Base-by-base conservation (phyloP, 2,888 invertebrate species). In the Nemotelus nigrinus region DNA sequence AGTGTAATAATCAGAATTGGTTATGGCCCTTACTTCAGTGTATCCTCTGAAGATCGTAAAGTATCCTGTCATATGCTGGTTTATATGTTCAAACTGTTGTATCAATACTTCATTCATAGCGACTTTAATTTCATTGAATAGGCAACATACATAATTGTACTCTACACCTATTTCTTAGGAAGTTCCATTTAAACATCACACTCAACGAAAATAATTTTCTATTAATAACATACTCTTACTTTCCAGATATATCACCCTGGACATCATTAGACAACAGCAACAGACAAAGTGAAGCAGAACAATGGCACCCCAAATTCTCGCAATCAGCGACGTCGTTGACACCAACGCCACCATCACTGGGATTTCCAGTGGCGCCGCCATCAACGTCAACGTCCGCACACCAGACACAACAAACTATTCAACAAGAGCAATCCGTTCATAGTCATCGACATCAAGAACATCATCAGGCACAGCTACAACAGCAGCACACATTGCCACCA, bases 351-450 rank as follows among this genome's bases (percentile, higher is more conserved):
- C 58, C 78, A 77, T 78, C 77, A 80, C 64, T 78, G 80, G 71
- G 76, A 78, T 79, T 68, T 81, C 79, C 79, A 78, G 78, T 65
- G 78, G 78, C 80, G 77, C 72, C 78, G 71, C 58, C 78, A 64
- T 48, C 76, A 45, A 78, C 78, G 77, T 25, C 77, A 70, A 55
- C 75, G 58, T 39, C 57, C 48, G 47, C 10, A 76, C 78, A 80
- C 80, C 82, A 82, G 81, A 81, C 81, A 81, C 81, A 82, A 81
- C 82, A 82, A 82, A 81, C 79, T 80, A 80, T 81, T 80, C 81
- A 80, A 70, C 68, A 80, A 75, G 77, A 79, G 64, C 68, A 76
- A 50, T 50, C 75, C 50, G 60, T 65, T 75, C 79, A 70, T 53
- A 74, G 68, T 72, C 47, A 72, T n/a, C 39, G 75, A n/a, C 75